These are phyloP conservation scores for Trachelus troglodyta DNA, from an alignment of 2,888 invertebrate species.

Conservation along the genomic window DNA sequence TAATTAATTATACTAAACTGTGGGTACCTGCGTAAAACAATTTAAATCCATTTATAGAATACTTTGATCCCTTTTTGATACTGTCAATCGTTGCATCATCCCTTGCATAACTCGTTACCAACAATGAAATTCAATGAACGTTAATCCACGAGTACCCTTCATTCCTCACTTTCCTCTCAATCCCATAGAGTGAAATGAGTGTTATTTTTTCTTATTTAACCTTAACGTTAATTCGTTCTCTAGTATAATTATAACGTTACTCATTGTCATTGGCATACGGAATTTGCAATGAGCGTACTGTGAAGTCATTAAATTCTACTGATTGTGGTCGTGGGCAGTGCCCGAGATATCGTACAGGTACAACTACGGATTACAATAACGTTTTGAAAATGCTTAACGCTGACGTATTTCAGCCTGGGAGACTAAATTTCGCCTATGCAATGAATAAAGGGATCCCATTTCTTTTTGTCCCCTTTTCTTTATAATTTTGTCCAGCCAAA, in stretches of 20 bases:
- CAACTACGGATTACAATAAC: neutral
- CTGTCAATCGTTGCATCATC: neutral
- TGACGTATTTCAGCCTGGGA: neutral
- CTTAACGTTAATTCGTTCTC: neutral
- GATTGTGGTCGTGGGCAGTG: slow-evolving; percentile 6
- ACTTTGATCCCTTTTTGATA: neutral
- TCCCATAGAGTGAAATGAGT: neutral
- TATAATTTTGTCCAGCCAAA: neutral
- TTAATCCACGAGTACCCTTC: neutral
- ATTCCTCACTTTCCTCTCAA: neutral
- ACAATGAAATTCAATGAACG: neutral
- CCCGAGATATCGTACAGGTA: neutral
- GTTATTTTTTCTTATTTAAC: neutral
- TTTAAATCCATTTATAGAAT: neutral
- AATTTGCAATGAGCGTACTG: neutral
- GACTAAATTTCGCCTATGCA: neutral
- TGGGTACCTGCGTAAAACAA: neutral
- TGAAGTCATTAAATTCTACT: slow-evolving; percentile 1
- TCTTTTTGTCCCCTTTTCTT: neutral
- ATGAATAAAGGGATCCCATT: neutral
- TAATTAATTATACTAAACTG: neutral
- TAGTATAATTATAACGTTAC: neutral
- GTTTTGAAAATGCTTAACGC: neutral
- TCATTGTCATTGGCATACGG: slow-evolving; percentile 3
- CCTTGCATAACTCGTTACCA: neutral